Conservation (phyloP, 1,140 invertebrate genomes). For the Lucilia cuprina region DNA sequence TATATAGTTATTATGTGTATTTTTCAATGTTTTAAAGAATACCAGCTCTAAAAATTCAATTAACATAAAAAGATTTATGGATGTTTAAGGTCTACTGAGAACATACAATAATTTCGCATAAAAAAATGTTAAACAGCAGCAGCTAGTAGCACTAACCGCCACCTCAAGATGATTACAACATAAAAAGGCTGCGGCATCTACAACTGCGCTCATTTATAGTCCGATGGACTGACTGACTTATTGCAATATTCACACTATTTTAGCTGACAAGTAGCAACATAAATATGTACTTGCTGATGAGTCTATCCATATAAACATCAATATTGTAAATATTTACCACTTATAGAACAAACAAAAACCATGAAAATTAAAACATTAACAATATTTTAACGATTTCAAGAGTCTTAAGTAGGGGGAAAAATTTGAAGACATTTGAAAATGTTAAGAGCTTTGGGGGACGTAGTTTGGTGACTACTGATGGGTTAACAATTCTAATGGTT, state of each 20-base stretch:
- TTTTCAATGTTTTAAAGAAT: background rate
- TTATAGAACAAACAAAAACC: background rate
- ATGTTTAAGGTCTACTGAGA: background rate
- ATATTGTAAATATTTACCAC: conserved; percentile 4
- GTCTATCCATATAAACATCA: background rate
- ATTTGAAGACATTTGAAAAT: background rate
- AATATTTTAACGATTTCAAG: background rate
- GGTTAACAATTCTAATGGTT: too few species aligned
- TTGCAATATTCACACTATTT: background rate
- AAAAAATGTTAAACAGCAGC: background rate
- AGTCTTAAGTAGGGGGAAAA: background rate
- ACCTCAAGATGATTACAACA: background rate
- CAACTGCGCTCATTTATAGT: background rate
- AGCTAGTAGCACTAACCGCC: background rate
- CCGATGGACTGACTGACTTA: background rate
- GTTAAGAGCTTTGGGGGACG: too few species aligned
- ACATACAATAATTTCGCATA: background rate
- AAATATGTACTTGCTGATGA: background rate
- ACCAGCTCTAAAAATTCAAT: background rate
- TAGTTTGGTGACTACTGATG: too few species aligned
- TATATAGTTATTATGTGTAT: background rate
- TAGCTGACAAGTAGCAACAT: background rate
- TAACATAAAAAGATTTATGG: background rate
- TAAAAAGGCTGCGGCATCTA: background rate
- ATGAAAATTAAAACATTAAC: background rate